Evolutionary conservation across 2,113 vertebrate genomes (phyloP).

Genomic region (Hyaena hyaena): DNA sequence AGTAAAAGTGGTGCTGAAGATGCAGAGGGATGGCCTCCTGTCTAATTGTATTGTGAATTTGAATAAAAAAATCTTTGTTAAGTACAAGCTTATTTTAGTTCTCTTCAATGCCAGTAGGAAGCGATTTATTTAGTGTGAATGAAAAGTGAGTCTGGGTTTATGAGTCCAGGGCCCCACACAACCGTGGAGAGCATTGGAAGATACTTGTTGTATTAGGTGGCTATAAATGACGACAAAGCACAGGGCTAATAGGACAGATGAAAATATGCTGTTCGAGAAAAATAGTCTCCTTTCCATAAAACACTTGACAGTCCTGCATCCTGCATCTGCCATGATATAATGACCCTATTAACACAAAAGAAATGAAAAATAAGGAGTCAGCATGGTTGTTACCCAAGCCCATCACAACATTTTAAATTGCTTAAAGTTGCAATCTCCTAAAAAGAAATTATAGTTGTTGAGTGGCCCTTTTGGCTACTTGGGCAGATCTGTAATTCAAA

Average conservation of each 20-base stretch:
- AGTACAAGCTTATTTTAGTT: conserved; percentile 11
- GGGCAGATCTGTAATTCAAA: conserved; percentile 59
- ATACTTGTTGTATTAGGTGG: conserved; percentile 51
- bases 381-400: conserved; percentile 53
- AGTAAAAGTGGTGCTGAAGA: conserved; percentile 66
- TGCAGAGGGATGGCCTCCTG: neutral
- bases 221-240: conserved; percentile 55
- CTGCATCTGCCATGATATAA: conserved; percentile 70
- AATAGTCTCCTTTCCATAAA: conserved; percentile 61
- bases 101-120: conserved; percentile 54
- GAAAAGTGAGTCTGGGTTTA: conserved; percentile 71
- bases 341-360: conserved; percentile 69
- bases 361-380: conserved; percentile 45
- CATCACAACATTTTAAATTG: conserved; percentile 52
- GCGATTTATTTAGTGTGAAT: conserved; percentile 42
- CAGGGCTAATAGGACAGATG: conserved; percentile 56
- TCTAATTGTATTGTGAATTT: neutral
- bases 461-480: conserved; percentile 51
- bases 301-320: neutral
- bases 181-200: conserved; percentile 41
- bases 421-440: neutral
- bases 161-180: conserved; percentile 61
- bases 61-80: neutral
- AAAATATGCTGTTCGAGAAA: conserved; percentile 67
- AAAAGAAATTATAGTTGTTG: conserved; percentile 55